Evolutionary conservation across 92 coral and sea anemone species (phyloP), one percentile per base, ranked within the genome.

Genomic region (Phymanthus crucifer): DNA sequence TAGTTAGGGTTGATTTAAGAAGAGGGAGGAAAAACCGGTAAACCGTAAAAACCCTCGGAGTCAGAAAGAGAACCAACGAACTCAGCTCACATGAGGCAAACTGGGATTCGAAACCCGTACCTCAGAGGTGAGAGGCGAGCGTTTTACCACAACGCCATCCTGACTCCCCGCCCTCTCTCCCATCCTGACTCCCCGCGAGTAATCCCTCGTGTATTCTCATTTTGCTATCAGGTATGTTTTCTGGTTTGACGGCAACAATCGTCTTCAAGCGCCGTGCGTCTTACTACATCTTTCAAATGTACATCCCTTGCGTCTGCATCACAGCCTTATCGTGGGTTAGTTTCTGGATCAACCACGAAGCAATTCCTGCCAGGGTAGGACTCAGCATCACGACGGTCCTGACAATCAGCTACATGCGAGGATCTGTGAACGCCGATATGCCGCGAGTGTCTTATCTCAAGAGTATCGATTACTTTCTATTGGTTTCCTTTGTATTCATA

Each of bases 341-440:
- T 21, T 95, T 95, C 77, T 95, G 98, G 98, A 95, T 95, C 43
- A 90, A 95, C 73, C 98, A 92, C 80, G 90, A 86, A 80, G 93
- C 98, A 10, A 97, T 95, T 11, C 98, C 98, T 5, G 98, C 98
- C 3, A 91, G 98, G 0, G 97, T 93, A 0, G 95, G 91, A 19
- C 93, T 95, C 19, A 91, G 98, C 52, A 95, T 95, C 78, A 95
- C 98, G n/a, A 95, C 98, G 3, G 98, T 95, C 0, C 78, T 95
- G 35, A 95, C 98, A 1, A 95, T 95, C 86, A 91, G 97, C 48
- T 95, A 95, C 75, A 95, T 92, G 98, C 68, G 94, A 26, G 98
- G 95, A 3, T 90, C 86, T 16, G 97, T 95, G 32, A 95, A 95
- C 71, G 87, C 88, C 14, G 89, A 91, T 40, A 85, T 95, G 89